Percentiles rank a stretch among this genome's conserved stretches.
phyloP scores from a whole-genome alignment of 2,888 invertebrate genomes.

The Blastobasis lacticolella region DNA sequence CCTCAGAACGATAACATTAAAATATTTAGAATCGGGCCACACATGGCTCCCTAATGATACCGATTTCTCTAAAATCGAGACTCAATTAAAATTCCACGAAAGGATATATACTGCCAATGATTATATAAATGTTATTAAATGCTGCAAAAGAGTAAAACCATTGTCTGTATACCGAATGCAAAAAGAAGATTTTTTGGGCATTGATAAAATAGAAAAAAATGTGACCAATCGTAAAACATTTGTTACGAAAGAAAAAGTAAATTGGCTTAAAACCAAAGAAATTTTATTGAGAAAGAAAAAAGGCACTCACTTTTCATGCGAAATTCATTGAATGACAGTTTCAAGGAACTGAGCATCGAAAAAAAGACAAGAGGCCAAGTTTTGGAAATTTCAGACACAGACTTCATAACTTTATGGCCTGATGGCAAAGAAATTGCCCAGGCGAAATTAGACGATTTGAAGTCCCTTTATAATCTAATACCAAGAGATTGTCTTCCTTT shows the following conservation, averaged over 20 bases:
- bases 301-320: constrained; percentile 1
- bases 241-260: neutral
- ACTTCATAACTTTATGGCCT: constrained; percentile 13
- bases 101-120: constrained; percentile 1
- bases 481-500: constrained; percentile 10
- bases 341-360: neutral
- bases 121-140: neutral
- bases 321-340: neutral
- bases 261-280: constrained; percentile 4
- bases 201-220: constrained; percentile 1
- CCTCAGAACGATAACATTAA: neutral
- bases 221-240: constrained; percentile 1
- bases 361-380: constrained; percentile 3
- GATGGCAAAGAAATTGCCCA: constrained; percentile 14
- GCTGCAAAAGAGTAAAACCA: neutral
- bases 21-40: constrained; percentile 1
- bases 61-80: constrained; percentile 3
- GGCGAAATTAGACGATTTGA: constrained; percentile 14
- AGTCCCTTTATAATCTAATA: constrained; percentile 10
- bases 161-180: constrained; percentile 2
- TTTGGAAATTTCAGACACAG: constrained; percentile 1
- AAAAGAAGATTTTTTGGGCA: constrained; percentile 1
- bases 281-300: constrained; percentile 1
- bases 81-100: neutral
- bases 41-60: constrained; percentile 5